Base-by-base conservation (phyloP, 2,113 vertebrate species). In the Lipophrys pholis region DNA sequence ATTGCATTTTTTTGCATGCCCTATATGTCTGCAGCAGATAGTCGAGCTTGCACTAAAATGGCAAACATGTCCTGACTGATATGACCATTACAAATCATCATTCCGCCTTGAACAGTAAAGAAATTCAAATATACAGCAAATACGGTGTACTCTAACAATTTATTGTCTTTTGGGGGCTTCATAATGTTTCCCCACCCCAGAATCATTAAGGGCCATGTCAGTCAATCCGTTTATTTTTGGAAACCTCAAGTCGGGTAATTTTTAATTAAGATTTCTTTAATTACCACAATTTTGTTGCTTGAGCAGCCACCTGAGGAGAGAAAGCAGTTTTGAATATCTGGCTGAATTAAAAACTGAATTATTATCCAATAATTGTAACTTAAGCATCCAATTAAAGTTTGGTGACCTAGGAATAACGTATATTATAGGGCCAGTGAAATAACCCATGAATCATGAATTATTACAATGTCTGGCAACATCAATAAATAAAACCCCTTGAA, bases 211-310 rank as follows among this genome's bases (percentile, higher is more conserved):
- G 30, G 15, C 17, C 16, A 42, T 3, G 62, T 51, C 39, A 36
- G 58, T 16, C 46, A 48, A 46, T 11, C 14, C 7, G 46, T 15
- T 53, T 15, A 53, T 50, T 15, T 12, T 16, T 17, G 61, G 49
- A 46, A 5, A 15, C 21, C 39, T 45, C 15, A 11, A 58, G 39
- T 54, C 7, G 30, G 1, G 7, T 30, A 6, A 17, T 58, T 48
- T 9, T 45, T 11, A 11, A 11, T 45, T 45, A 11, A 11, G 10
- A 11, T 10, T 45, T 45, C 14, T 65, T 58, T 38, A 57, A 52
- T 41, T 52, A 51, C 40, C 30, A 41, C 42, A 30, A n/a, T 41
- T 30, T 54, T 42, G 60, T 61, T 78, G 52, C 21, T 59, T 40
- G 55, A 55, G 8, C 11, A 30, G 6, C 42, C 41, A 63, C 57